Conservation (phyloP, 2,888 invertebrate species). For the Drosophila lutescens region DNA sequence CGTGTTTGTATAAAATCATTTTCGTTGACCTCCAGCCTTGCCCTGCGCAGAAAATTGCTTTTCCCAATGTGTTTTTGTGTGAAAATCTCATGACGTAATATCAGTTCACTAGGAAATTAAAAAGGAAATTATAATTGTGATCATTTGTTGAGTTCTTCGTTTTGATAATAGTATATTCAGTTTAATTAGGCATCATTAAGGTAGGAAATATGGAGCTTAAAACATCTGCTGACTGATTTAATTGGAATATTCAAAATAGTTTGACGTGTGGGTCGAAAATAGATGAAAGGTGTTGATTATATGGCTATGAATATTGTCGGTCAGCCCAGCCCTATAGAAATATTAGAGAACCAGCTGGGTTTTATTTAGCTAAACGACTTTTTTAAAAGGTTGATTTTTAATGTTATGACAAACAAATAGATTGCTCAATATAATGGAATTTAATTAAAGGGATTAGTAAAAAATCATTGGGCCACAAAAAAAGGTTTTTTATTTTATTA, state of each 20-base stretch:
- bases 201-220: slow-evolving; percentile 4
- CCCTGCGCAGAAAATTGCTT: slow-evolving; percentile 16
- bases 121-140: slow-evolving; percentile 10
- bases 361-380: slow-evolving; percentile 13
- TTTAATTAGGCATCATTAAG: slow-evolving; percentile 5
- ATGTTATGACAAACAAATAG: background rate
- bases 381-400: background rate
- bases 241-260: slow-evolving; percentile 19
- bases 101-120: slow-evolving; percentile 12
- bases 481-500: no score
- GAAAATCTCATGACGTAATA: slow-evolving; percentile 28
- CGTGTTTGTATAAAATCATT: slow-evolving; percentile 27
- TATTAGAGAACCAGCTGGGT: slow-evolving; percentile 9
- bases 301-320: slow-evolving; percentile 57
- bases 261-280: slow-evolving; percentile 37
- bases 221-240: slow-evolving; percentile 21
- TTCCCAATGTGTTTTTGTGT: slow-evolving; percentile 18
- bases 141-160: slow-evolving; percentile 19
- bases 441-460: background rate
- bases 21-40: slow-evolving; percentile 31
- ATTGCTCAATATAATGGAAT: background rate
- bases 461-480: background rate
- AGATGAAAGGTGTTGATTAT: slow-evolving; percentile 67
- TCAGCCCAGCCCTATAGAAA: slow-evolving; percentile 9
- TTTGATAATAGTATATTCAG: background rate